phyloP scores from a whole-genome alignment of 2,113 vertebrate species.

The Orthonyx spaldingii region DNA sequence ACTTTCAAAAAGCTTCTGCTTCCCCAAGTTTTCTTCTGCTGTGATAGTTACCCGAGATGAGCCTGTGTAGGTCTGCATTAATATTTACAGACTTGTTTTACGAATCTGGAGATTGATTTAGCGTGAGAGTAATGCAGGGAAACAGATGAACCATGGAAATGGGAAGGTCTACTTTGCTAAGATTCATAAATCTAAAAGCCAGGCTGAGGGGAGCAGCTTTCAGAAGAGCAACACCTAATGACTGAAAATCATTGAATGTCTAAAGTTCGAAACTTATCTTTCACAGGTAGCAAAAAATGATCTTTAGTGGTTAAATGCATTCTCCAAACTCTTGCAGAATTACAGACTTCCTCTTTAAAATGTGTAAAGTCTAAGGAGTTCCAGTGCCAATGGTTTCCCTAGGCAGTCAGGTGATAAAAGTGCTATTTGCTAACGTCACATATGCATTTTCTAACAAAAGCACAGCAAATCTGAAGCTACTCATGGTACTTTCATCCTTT shows the following conservation, averaged over 20 bases:
- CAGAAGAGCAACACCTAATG: not conserved
- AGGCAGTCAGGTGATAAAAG: not conserved
- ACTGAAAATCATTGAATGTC: not conserved
- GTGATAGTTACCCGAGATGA: not conserved
- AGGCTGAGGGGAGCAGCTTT: not conserved
- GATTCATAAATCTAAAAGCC: not conserved
- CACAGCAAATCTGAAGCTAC: not conserved
- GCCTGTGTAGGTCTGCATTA: not conserved
- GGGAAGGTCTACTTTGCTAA: not conserved
- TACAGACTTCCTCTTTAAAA: not conserved
- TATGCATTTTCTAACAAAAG: not conserved
- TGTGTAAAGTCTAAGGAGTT: not conserved
- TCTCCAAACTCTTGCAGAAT: not conserved
- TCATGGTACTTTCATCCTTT: not conserved
- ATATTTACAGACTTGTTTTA: conserved; percentile 8
- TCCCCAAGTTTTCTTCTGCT: not conserved
- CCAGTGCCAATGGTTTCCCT: not conserved
- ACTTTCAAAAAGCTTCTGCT: not conserved
- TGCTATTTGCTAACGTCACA: not conserved
- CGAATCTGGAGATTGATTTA: conserved; percentile 16
- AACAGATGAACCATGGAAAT: not conserved
- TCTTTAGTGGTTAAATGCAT: not conserved
- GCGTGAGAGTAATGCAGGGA: not conserved
- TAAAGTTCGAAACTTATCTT: not conserved
- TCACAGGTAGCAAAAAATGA: not conserved